A percentile compares a stretch with the other conserved stretches of the same genome.
phyloP scores from a whole-genome alignment of 1,140 invertebrate genomes.

The Eufriesea mexicana region DNA sequence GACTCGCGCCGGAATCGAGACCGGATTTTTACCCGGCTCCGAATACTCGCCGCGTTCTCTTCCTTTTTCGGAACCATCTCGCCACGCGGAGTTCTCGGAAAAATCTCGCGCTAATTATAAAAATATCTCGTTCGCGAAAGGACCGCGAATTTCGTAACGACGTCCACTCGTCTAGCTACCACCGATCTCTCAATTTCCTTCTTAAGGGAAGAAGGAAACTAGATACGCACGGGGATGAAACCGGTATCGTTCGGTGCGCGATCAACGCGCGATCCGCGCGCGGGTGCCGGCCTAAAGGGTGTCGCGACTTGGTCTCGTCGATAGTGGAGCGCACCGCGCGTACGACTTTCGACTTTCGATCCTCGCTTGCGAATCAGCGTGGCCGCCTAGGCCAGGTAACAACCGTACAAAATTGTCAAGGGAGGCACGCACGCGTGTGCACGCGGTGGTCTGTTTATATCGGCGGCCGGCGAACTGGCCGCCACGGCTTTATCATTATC shows the following conservation, averaged over 20 bases:
- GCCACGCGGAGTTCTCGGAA: neutral
- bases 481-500: conserved; percentile 76
- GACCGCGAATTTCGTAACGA: no score
- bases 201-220: no score
- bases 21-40: conserved; percentile 52
- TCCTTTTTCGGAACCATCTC: neutral
- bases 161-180: no score
- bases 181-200: no score
- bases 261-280: no score
- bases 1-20: conserved; percentile 36
- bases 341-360: conserved; percentile 47
- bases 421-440: conserved; percentile 17
- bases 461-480: conserved; percentile 68
- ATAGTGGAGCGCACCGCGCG: no score
- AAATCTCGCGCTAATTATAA: neutral
- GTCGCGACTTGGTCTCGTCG: no score
- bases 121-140: no score
- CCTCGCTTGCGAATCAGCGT: conserved; percentile 22
- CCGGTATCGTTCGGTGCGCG: no score
- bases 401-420: conserved; percentile 43
- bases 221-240: no score
- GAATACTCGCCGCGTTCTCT: neutral
- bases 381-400: conserved; percentile 28
- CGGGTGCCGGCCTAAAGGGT: no score
- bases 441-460: conserved; percentile 64